These are phyloP conservation scores for Platanista minor DNA, from an alignment of 2,113 vertebrate species.

Conservation along the genomic window DNA sequence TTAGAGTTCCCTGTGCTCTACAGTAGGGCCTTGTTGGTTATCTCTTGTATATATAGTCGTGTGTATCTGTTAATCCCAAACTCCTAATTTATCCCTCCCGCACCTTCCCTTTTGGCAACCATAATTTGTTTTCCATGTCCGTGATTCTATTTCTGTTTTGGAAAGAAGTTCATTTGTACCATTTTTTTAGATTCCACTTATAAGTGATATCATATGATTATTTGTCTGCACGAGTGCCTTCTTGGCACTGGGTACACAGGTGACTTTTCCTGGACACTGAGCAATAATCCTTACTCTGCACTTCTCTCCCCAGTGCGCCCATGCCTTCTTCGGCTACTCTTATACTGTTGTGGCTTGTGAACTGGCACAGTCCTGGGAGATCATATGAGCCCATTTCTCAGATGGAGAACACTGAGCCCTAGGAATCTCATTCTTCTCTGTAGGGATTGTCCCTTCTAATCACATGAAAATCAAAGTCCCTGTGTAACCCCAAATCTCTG, in stretches of 20 bases:
- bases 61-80: not conserved
- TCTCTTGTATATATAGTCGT: not conserved
- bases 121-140: not conserved
- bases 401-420: not conserved
- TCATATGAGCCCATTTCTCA: not conserved
- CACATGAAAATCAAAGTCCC: too few relatives aligned
- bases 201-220: not conserved
- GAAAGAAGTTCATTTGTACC: not conserved
- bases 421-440: not conserved
- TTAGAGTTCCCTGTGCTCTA: not conserved
- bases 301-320: not conserved
- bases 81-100: not conserved
- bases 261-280: accelerated
- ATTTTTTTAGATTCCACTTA: not conserved
- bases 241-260: not conserved
- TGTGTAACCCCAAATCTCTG: not conserved
- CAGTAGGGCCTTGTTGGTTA: not conserved
- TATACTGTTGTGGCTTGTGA: not conserved
- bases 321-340: not conserved
- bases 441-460: accelerated
- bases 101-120: not conserved
- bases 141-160: not conserved
- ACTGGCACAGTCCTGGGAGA: accelerated
- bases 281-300: accelerated
- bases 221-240: not conserved